Evolutionary conservation across 1,140 invertebrate species (phyloP).

Genomic region (Steinernema feltiae): DNA sequence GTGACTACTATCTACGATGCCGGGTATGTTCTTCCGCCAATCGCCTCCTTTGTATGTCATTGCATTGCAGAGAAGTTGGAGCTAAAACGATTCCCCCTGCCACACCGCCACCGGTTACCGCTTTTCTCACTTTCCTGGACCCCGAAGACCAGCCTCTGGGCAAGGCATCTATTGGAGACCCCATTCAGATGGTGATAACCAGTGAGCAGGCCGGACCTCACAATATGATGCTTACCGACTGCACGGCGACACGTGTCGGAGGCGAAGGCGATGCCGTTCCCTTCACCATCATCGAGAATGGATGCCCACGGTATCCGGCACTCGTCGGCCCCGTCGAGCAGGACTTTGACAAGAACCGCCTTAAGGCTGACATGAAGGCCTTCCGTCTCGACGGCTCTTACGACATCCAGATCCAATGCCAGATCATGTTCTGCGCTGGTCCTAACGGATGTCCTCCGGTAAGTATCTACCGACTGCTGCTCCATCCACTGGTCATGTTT

Average conservation of each 20-base stretch:
- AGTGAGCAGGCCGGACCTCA: slow-evolving; percentile 54
- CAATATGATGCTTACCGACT: slow-evolving; percentile 55
- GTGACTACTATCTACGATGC: slow-evolving; percentile 58
- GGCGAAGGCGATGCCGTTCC: slow-evolving; percentile 55
- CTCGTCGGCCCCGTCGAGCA: slow-evolving; percentile 57
- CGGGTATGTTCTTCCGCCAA: slow-evolving; percentile 27
- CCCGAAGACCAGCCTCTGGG: slow-evolving; percentile 50
- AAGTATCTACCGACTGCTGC: background rate
- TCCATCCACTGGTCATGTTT: slow-evolving; percentile 13
- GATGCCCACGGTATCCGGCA: slow-evolving; percentile 56
- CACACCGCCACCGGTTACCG: slow-evolving; percentile 57
- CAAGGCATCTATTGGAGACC: slow-evolving; percentile 55
- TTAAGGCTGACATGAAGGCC: slow-evolving; percentile 55
- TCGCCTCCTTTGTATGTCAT: slow-evolving; percentile 12
- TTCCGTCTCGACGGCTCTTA: slow-evolving; percentile 57
- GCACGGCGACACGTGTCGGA: slow-evolving; percentile 53
- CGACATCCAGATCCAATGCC: slow-evolving; percentile 55
- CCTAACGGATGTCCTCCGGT: slow-evolving; percentile 57
- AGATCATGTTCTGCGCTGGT: slow-evolving; percentile 58
- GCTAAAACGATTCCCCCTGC: slow-evolving; percentile 47
- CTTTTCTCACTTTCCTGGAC: slow-evolving; percentile 48
- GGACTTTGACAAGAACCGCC: slow-evolving; percentile 57
- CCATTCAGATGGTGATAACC: slow-evolving; percentile 51
- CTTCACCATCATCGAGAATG: slow-evolving; percentile 57
- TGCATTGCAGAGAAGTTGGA: slow-evolving; percentile 46